These are phyloP conservation scores for Porites evermanni DNA, from an alignment of 92 coral and sea anemone genomes.

Conservation along the genomic window DNA sequence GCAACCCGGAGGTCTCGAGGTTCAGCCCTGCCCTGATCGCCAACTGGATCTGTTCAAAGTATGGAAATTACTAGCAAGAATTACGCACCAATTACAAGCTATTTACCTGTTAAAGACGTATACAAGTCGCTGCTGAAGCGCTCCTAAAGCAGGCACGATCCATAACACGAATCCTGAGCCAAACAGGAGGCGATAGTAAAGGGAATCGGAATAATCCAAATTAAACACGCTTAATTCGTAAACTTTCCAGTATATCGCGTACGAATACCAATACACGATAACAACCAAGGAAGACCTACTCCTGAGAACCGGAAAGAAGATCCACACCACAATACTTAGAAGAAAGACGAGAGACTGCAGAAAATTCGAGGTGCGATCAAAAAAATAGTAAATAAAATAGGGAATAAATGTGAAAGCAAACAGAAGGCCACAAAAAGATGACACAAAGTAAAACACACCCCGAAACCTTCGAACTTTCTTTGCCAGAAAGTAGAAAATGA, in stretches of 20 bases:
- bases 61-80: too few relatives aligned
- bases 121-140: conserved; percentile 59
- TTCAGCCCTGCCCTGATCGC: too few relatives aligned
- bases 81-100: too few relatives aligned
- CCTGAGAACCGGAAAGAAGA: conserved; percentile 56
- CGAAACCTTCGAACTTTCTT: background rate
- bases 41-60: too few relatives aligned
- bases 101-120: conserved; percentile 59
- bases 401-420: conserved; percentile 56
- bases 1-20: too few relatives aligned
- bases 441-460: background rate
- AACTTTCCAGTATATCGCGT: conserved; percentile 55
- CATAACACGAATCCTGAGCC: conserved; percentile 49
- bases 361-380: conserved; percentile 14
- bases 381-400: conserved; percentile 33
- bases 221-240: conserved; percentile 24
- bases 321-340: conserved; percentile 23
- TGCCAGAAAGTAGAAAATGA: conserved; percentile 27
- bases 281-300: conserved; percentile 36
- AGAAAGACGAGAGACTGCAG: conserved; percentile 3
- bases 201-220: conserved; percentile 40
- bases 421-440: conserved; percentile 19
- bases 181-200: conserved; percentile 46
- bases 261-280: conserved; percentile 28
- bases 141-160: conserved; percentile 47